A percentile compares a stretch with the other conserved stretches of the same genome.
These are phyloP conservation scores for Axis porcinus DNA, from an alignment of 2,113 vertebrate species.

Conservation along the genomic window DNA sequence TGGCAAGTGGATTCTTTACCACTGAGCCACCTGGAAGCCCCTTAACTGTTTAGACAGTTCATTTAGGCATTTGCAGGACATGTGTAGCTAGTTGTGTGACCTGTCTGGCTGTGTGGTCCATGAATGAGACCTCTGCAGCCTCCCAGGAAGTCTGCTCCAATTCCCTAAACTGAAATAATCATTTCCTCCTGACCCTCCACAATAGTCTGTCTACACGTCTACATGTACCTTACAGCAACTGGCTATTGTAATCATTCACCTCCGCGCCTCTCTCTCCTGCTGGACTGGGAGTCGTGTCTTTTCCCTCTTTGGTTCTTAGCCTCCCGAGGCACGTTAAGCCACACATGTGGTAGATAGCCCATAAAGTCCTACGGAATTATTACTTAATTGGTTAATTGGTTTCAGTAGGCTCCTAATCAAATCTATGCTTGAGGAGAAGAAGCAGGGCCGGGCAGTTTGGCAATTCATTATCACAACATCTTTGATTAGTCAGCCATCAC, in stretches of 20 bases:
- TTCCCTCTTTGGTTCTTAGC: neutral
- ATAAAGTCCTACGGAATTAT: conserved; percentile 38
- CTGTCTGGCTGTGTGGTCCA: neutral
- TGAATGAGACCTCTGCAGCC: neutral
- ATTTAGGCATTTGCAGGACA: neutral
- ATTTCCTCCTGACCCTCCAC: neutral
- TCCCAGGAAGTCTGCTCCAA: neutral
- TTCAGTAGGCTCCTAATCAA: conserved; percentile 61
- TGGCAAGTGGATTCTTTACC: neutral
- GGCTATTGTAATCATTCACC: neutral
- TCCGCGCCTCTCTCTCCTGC: neutral
- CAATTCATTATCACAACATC: conserved; percentile 54
- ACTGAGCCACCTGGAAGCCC: neutral
- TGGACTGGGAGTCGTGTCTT: neutral
- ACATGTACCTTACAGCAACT: too few species aligned
- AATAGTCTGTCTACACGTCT: neutral
- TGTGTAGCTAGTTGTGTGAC: neutral
- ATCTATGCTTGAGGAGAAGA: conserved; percentile 14
- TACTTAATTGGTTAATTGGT: conserved; percentile 56
- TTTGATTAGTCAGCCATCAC: conserved; percentile 50
- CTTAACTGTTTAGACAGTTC: neutral
- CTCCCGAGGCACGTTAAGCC: conserved; percentile 7
- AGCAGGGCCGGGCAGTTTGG: neutral
- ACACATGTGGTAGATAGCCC: neutral
- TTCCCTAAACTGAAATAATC: neutral